A percentile compares a stretch with the other conserved stretches of the same genome.
Conservation (phyloP, 1,140 invertebrate genomes). For the Vollenhovia emeryi region DNA sequence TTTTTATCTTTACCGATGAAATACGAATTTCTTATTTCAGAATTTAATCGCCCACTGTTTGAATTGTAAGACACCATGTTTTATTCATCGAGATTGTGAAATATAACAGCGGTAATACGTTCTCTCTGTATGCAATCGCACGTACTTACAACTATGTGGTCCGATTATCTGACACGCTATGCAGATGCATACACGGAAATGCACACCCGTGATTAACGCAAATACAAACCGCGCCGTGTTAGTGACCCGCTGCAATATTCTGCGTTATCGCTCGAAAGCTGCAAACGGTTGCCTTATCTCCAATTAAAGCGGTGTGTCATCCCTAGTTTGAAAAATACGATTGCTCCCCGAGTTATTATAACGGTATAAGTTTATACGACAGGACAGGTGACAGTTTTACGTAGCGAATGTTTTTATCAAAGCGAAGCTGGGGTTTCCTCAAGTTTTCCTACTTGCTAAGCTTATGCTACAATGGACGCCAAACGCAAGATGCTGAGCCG, state of each 20-base stretch:
- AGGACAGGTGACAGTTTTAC: not conserved
- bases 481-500: too few species aligned
- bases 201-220: conserved; percentile 52
- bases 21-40: not conserved
- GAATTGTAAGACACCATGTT: not conserved
- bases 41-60: not conserved
- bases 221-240: conserved; percentile 21
- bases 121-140: conserved; percentile 1
- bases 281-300: conserved; percentile 41
- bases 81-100: conserved; percentile 21
- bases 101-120: conserved; percentile 24
- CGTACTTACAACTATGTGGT: conserved; percentile 26
- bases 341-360: not conserved
- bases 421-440: not conserved
- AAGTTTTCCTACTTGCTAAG: not conserved
- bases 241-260: conserved; percentile 36
- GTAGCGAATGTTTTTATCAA: not conserved
- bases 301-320: conserved; percentile 14
- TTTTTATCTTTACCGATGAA: not conserved
- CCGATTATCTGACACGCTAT: conserved; percentile 23
- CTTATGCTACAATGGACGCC: too few species aligned
- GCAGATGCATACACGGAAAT: conserved; percentile 29
- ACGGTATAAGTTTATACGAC: not conserved
- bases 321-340: not conserved
- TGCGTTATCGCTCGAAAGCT: conserved; percentile 43